These are phyloP conservation scores for Apostichopus leukothele DNA, from an alignment of 53 echinoderm and acorn worm genomes.

Conservation along the genomic window DNA sequence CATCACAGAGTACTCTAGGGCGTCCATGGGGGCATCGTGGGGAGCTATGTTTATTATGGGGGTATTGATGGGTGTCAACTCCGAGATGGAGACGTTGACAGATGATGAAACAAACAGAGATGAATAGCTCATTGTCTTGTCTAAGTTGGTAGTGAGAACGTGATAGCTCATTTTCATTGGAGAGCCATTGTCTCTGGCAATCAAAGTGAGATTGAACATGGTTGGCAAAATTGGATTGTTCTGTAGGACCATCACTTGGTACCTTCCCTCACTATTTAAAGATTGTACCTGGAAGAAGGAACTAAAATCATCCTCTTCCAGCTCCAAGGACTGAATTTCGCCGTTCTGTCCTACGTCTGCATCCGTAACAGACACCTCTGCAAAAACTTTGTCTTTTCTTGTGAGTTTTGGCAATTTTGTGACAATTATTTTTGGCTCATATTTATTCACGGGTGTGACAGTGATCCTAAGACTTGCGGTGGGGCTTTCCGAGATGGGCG, in stretches of 20 bases:
- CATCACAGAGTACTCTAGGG: constrained; percentile 60
- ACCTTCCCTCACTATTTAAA: constrained; percentile 54
- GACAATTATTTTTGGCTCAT: constrained; percentile 67
- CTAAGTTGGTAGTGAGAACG: constrained; percentile 61
- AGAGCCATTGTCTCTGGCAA: constrained; percentile 75
- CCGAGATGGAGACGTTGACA: constrained; percentile 74
- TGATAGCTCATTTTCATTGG: constrained; percentile 72
- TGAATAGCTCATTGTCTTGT: constrained; percentile 62
- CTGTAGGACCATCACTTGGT: constrained; percentile 64
- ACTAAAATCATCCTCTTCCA: constrained; percentile 70
- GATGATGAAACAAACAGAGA: constrained; percentile 62
- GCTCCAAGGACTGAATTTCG: constrained; percentile 59
- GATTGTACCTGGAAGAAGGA: constrained; percentile 56
- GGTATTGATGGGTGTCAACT: constrained; percentile 81
- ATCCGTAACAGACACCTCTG: constrained; percentile 78
- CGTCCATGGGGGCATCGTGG: constrained; percentile 47
- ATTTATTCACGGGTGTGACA: constrained; percentile 78
- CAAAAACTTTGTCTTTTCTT: constrained; percentile 68
- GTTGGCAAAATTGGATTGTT: constrained; percentile 51
- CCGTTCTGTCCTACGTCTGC: constrained; percentile 84
- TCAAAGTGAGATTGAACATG: constrained; percentile 77
- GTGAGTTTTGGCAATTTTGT: constrained; percentile 70
- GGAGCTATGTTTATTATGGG: constrained; percentile 77
- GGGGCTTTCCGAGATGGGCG: constrained; percentile 60
- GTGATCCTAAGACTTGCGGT: constrained; percentile 56